These are phyloP conservation scores for Sepiola atlantica DNA, from an alignment of 2,888 invertebrate species.

Conservation along the genomic window DNA sequence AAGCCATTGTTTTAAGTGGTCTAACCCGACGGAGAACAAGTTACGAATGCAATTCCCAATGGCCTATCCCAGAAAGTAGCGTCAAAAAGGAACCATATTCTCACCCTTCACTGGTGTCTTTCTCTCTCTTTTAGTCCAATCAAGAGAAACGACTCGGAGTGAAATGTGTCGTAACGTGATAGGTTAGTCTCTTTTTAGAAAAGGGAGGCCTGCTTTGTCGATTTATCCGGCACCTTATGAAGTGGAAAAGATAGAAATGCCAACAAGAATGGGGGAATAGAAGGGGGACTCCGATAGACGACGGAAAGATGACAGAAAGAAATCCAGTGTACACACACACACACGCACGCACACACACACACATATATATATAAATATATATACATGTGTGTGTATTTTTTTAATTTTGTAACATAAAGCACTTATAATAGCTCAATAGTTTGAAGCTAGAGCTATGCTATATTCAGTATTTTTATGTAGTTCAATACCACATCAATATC, in stretches of 20 bases:
- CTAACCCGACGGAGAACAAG: neutral
- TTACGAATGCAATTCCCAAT: constrained; percentile 10
- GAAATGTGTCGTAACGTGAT: constrained; percentile 32
- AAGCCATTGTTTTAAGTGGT: neutral
- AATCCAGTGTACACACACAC: neutral
- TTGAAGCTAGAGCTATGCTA: no score
- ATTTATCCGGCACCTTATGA: neutral
- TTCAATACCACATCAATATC: no score
- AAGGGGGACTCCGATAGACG: neutral
- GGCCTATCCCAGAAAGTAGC: neutral
- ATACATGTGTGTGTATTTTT: no score
- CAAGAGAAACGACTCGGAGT: constrained; percentile 6
- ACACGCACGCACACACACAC: no score
- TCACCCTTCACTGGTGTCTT: neutral
- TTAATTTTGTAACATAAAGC: no score
- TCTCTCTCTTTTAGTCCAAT: constrained; percentile 15
- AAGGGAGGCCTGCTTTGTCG: neutral
- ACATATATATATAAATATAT: no score
- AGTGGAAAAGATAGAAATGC: neutral
- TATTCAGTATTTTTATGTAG: no score
- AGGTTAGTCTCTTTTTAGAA: neutral
- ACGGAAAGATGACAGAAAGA: neutral
- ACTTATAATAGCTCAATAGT: no score
- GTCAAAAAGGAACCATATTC: neutral
- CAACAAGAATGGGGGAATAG: neutral